phyloP scores from a whole-genome alignment of 2,888 invertebrate species.

The Drosophila pseudotakahashii region DNA sequence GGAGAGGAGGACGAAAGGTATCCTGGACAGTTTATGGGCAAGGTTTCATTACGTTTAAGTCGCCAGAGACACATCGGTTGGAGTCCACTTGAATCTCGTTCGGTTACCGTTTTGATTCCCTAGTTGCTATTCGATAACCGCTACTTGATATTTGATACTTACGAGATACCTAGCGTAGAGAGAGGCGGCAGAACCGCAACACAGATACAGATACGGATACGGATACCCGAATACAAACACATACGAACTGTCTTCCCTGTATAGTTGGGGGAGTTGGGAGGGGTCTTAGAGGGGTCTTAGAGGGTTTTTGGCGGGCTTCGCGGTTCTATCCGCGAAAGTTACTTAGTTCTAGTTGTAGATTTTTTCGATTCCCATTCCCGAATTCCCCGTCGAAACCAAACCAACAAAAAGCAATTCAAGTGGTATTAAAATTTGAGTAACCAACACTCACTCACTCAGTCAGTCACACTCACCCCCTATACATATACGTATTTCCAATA shows the following conservation, averaged over 20 bases:
- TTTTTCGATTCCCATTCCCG: conserved; percentile 28
- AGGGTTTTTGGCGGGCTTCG: neutral
- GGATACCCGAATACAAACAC: conserved; percentile 7
- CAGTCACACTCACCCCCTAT: conserved; percentile 6
- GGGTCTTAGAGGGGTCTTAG: neutral
- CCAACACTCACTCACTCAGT: conserved; percentile 16
- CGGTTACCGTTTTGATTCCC: conserved; percentile 29
- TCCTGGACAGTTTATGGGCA: conserved; percentile 37
- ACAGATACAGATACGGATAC: too few relatives aligned
- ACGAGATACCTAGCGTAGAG: neutral
- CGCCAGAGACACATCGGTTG: conserved; percentile 23
- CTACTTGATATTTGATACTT: conserved; percentile 18
- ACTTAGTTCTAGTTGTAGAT: conserved; percentile 50
- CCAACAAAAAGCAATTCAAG: conserved; percentile 69
- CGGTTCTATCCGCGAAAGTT: conserved; percentile 16
- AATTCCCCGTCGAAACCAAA: conserved; percentile 32
- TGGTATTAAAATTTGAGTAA: conserved; percentile 64
- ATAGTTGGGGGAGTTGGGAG: conserved; percentile 6
- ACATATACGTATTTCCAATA: conserved; percentile 33
- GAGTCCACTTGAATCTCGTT: conserved; percentile 30
- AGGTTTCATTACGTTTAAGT: conserved; percentile 71
- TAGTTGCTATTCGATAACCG: conserved; percentile 13
- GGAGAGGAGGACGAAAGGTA: too few relatives aligned
- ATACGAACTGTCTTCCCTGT: conserved; percentile 36
- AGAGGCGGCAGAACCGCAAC: conserved; percentile 2